Evolutionary conservation across 2,113 vertebrate species (phyloP).

Genomic region (Antechinus flavipes): DNA sequence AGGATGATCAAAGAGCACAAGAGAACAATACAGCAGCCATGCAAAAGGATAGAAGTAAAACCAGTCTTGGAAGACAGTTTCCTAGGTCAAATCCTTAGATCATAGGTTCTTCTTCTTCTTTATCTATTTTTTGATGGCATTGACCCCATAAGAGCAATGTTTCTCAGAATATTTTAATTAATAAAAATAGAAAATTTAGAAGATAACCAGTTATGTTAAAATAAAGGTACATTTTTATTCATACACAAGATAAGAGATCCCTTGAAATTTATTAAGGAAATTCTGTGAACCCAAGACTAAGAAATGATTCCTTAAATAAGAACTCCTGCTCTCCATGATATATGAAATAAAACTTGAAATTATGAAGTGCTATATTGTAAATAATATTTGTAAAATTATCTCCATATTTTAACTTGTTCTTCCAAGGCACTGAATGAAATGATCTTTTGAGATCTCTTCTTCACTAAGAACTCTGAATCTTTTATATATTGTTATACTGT

Average conservation of each 20-base stretch:
- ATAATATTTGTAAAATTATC: background rate
- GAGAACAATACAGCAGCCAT: background rate
- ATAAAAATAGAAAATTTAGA: background rate
- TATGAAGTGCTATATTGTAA: background rate
- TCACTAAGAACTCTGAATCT: conserved; percentile 6
- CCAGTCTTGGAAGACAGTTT: background rate
- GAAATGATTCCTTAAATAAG: background rate
- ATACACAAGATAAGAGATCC: background rate
- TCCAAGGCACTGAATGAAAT: background rate
- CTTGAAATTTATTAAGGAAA: background rate
- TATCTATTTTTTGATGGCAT: too few species aligned
- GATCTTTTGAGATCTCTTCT: background rate
- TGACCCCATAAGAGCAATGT: background rate
- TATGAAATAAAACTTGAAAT: background rate
- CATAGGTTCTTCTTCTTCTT: background rate
- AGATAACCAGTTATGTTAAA: background rate
- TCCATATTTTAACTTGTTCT: background rate
- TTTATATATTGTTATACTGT: conserved; percentile 9
- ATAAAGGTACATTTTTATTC: background rate
- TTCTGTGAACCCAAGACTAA: background rate
- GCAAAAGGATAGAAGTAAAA: background rate
- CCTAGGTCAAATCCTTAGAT: background rate
- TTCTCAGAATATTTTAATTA: background rate
- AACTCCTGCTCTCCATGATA: background rate
- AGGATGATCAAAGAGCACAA: background rate